A percentile compares a stretch with the other conserved stretches of the same genome.
Conservation (phyloP, 92 coral and sea anemone species). For the Epizoanthus illoricatus region DNA sequence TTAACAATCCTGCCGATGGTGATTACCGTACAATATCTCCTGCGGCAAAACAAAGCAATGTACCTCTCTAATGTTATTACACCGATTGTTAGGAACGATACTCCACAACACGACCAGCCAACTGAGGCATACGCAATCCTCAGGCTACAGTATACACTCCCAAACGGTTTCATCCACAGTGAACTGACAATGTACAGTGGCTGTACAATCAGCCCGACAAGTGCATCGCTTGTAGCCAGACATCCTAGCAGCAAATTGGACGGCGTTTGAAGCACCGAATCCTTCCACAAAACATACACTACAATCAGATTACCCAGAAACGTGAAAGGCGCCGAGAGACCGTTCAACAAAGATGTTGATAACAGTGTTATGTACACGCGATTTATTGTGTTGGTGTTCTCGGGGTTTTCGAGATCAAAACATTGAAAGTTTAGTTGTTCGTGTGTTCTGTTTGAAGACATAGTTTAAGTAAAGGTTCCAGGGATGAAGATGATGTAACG, state of each 20-base stretch:
- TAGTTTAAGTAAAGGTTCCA: too few species aligned
- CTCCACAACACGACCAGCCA: constrained; percentile 33
- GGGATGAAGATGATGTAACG: too few species aligned
- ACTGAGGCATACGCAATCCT: constrained; percentile 9
- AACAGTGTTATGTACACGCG: constrained; percentile 10
- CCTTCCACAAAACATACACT: constrained; percentile 14
- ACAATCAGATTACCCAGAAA: constrained; percentile 21
- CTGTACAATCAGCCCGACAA: constrained; percentile 19
- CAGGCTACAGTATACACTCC: not conserved
- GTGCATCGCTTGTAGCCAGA: constrained; percentile 24
- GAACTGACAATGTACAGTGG: constrained; percentile 14
- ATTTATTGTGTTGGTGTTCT: not conserved
- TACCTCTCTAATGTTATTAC: constrained; percentile 14
- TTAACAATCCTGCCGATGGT: not conserved
- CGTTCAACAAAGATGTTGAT: constrained; percentile 10
- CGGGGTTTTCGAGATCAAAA: constrained; percentile 26
- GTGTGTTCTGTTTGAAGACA: not conserved
- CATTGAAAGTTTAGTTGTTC: constrained; percentile 6
- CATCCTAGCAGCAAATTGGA: constrained; percentile 14
- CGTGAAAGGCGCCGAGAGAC: constrained; percentile 10
- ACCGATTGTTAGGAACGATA: constrained; percentile 17
- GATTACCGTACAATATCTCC: constrained; percentile 1
- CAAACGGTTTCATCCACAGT: constrained; percentile 6
- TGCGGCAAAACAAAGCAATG: constrained; percentile 19
- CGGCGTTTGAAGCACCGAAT: constrained; percentile 19